Evolutionary conservation across 2,888 invertebrate species (phyloP).

Genomic region (Molorchus minor): DNA sequence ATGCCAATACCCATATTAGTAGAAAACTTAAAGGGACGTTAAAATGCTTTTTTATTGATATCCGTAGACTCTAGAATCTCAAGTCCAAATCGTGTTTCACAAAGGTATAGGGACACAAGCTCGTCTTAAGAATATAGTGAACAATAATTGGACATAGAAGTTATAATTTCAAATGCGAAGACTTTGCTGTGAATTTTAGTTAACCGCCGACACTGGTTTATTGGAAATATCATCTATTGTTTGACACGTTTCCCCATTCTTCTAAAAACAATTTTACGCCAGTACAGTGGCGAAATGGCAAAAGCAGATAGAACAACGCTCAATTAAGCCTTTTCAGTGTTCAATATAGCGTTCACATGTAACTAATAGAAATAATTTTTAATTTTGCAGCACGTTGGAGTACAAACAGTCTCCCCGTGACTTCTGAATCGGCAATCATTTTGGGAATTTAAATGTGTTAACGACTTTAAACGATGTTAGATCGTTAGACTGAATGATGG

Average conservation of each 20-base stretch:
- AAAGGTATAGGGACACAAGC: too few species aligned
- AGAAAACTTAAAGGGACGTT: too few species aligned
- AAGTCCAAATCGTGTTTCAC: too few species aligned
- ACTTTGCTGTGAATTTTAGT: too few species aligned
- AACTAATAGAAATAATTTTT: slow-evolving; percentile 40
- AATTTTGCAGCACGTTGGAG: slow-evolving; percentile 34
- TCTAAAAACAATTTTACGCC: slow-evolving; percentile 4
- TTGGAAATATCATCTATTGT: too few species aligned
- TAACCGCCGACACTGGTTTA: too few species aligned
- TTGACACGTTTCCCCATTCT: neutral
- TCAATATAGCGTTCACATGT: slow-evolving; percentile 36
- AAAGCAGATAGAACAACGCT: slow-evolving; percentile 29
- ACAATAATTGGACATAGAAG: too few species aligned
- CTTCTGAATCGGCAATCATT: slow-evolving; percentile 40
- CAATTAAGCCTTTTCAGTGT: slow-evolving; percentile 36
- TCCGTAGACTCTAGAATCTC: too few species aligned
- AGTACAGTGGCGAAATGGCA: slow-evolving; percentile 23
- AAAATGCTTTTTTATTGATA: too few species aligned
- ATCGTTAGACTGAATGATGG: slow-evolving; percentile 47
- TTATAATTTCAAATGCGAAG: too few species aligned
- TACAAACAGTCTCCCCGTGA: slow-evolving; percentile 33
- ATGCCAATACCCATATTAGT: too few species aligned
- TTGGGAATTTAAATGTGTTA: slow-evolving; percentile 46
- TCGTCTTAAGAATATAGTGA: too few species aligned
- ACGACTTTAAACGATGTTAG: slow-evolving; percentile 44